Base-by-base conservation (phyloP, 1,140 invertebrate species). In the Teleogryllus occipitalis region DNA sequence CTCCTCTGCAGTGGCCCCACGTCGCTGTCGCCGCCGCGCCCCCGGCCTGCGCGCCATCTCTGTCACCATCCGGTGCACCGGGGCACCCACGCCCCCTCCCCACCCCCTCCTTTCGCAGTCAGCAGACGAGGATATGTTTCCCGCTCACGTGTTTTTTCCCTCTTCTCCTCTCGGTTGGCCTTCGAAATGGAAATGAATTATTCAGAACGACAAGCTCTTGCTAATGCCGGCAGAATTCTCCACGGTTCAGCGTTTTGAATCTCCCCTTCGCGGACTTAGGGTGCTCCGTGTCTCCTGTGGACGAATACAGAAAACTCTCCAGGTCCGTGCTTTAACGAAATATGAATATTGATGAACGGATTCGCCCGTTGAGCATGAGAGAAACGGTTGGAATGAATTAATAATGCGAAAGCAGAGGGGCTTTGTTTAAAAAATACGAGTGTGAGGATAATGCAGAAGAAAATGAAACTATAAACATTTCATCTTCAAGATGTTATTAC, bases 291-390 rank as follows among this genome's bases (percentile, higher is more conserved):
- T 65, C 18, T 65, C 54, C 18, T 65, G 18, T 18, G 54, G 18
- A 65, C 54, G 54, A 65, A 65, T 65, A 65, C 54, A 65, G 54
- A 65, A 65, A 65, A 65, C 54, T 65, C 54, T 14, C 10, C 54
- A 14, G 54, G 18, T 65, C 7, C 54, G 54, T 65, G 54, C 54
- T 65, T 65, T 65, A 65, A 65, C 54, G 54, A 65, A 65, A 65
- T 65, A 65, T 65, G 54, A 65, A 65, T 65, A 65, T 65, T 65
- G 54, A 65, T 65, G 54, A 65, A 65, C 54, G 54, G 54, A 65
- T 65, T 65, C 10, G 0, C 54, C 18, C 54, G 54, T 18, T 39
- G 54, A 65, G 54, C 18, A 65, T 18, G 27, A 39, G 27, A 39
- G 27, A 39, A 39, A 39, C 27, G 27, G 27, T 65, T 65, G 54